Base-by-base conservation (phyloP, 1,140 invertebrate species). In the Helicoverpa zea region DNA sequence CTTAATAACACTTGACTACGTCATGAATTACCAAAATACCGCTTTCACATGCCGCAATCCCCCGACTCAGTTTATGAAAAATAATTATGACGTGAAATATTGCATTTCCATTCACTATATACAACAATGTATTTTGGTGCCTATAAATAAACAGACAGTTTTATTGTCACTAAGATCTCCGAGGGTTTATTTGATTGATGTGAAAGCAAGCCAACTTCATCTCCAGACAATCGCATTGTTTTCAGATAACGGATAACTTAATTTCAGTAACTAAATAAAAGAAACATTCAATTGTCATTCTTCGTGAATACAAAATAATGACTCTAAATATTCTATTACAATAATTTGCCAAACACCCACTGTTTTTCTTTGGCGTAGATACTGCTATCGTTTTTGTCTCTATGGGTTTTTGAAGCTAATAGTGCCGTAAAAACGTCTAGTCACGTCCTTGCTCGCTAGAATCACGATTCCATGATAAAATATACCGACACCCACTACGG, bases 401-500 rank as follows among this genome's bases (percentile, higher is more conserved):
- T 56, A 61, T 51, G 18, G 35, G 16, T 75, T 75, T 75, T 47
- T 75, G 52, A 63, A 61, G 73, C 9, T 61, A 49, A 61, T 30
- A 75, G 56, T 35, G 58, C 35, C 61, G 43, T 75, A 59, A 49
- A 61, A 61, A 11, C 73, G 52, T 63, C 73, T 51, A 61, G 73
- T 75, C 73, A 75, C 73, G 73, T 75, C 18, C 49, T 73, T 56
- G 23, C n/a, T 23, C 35, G 16, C 73, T 43, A 61, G 73, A 58
- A 49, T 61, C 58, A 61, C 35, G 56, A 61, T 75, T 75, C 35
- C 49, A n/a, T 63, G 43, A 61, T 61, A 75, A 73, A 56, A 73
- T 73, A 73, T 43, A 73, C 52, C n/a, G 58, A 73, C 30, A 58
- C 29, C 52, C 51, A 58, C 64, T 23, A 72, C 16, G n/a, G 43